Base-by-base conservation (phyloP, 2,113 vertebrate species). In the Brachypteracias leptosomus region DNA sequence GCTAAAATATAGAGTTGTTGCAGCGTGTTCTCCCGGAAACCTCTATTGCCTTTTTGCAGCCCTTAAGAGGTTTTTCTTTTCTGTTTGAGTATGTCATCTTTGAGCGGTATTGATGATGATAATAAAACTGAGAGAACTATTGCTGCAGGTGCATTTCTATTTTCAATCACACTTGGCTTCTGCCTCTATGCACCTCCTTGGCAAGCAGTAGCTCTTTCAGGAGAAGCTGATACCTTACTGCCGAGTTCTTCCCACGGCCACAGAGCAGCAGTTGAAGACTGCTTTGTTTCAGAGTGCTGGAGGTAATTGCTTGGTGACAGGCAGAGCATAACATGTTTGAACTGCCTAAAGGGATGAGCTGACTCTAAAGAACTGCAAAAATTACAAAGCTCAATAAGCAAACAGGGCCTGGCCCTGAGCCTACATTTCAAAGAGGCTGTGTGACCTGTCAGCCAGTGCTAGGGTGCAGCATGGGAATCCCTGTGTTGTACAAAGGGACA, bases 221-320 rank as follows among this genome's bases (percentile, higher is more conserved):
- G 86, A 79, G 73, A n/a, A 15, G 9, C n/a, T 21, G 21, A 18
- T 73, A 70, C 19, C 13, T 92, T 66, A 29, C 11, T 35, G 16
- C 1, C 0, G 2, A 46, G 62, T 21, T 93, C 79, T 88, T 93
- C 58, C 73, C 77, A 16, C 1, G 0, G 55, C 57, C 29, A 6
- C 3, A 3, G 79, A 51, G 67, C 42, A 83, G 51, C 35, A 29
- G 40, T 46, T 92, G 75, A 52, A 89, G 73, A 35, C 57, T 86
- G 55, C 57, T 46, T 75, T 90, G 51, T 90, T 92, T 70, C 42
- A 3, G 35, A 59, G 86, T 46, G n/a, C 80, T 47, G 79, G 38
- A 42, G 66, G 77, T 67, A 96, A 85, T 91, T 85, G 40, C 84
- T 61, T 65, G n/a, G 84, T 89, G 94, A 76, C 91, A 91, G 85